phyloP scores from a whole-genome alignment of 2,888 invertebrate genomes.

The Marronus borbonicus region DNA sequence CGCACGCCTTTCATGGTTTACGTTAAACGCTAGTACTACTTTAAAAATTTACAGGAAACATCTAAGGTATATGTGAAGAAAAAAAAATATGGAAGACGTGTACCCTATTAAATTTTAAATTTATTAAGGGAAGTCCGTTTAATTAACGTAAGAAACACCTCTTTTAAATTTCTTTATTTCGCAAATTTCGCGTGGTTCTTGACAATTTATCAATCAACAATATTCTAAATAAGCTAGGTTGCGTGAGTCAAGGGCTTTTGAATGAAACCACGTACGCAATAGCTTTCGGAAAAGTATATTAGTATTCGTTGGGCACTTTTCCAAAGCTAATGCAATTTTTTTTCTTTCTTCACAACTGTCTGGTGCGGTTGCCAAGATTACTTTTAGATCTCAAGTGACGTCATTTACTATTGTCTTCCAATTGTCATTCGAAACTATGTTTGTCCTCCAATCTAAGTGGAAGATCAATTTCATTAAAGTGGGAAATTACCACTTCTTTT shows the following conservation, averaged over 20 bases:
- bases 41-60: not conserved
- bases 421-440: constrained; percentile 9
- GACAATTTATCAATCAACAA: constrained; percentile 27
- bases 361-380: constrained; percentile 29
- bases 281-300: constrained; percentile 30
- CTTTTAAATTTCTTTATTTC: not conserved
- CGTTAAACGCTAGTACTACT: not conserved
- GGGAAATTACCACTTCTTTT: not conserved
- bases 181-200: constrained; percentile 4
- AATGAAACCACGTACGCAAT: constrained; percentile 32
- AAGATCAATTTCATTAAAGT: not conserved
- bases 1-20: not conserved
- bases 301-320: constrained; percentile 25
- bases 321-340: constrained; percentile 28
- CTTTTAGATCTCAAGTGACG: constrained; percentile 19
- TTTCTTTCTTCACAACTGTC: constrained; percentile 32
- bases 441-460: not conserved
- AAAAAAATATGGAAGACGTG: not conserved
- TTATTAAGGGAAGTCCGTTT: not conserved
- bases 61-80: not conserved
- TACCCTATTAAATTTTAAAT: not conserved
- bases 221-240: not conserved
- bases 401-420: constrained; percentile 32
- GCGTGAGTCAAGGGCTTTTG: constrained; percentile 27
- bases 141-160: not conserved